Conservation (phyloP, 2,888 invertebrate genomes). For the Toxonevra muliebris region DNA sequence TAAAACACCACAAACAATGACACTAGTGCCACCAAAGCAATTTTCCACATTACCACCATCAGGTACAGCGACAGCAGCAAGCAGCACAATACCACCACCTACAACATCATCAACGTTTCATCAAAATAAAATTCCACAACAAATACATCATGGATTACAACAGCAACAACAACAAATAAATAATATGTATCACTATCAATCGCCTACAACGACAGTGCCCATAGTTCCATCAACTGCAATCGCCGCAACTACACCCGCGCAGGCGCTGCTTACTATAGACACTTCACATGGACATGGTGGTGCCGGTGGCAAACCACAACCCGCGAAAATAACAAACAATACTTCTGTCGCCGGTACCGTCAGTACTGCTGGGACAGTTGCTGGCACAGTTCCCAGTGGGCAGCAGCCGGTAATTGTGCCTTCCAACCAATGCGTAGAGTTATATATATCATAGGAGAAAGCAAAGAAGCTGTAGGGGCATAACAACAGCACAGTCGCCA, state of each 20-base stretch:
- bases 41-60: slow-evolving; percentile 32
- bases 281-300: slow-evolving; percentile 25
- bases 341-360: slow-evolving; percentile 1
- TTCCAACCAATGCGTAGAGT: slow-evolving; percentile 55
- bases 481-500: no score
- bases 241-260: slow-evolving; percentile 21
- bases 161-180: slow-evolving; percentile 25
- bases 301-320: slow-evolving; percentile 31
- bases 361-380: slow-evolving; percentile 9
- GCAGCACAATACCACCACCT: slow-evolving; percentile 22
- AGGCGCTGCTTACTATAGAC: slow-evolving; percentile 47
- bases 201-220: slow-evolving; percentile 16
- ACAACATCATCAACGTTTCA: slow-evolving; percentile 25
- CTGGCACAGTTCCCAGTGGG: slow-evolving; percentile 28
- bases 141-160: slow-evolving; percentile 1
- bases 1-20: slow-evolving; percentile 43
- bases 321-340: slow-evolving; percentile 38
- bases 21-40: slow-evolving; percentile 50
- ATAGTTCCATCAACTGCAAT: slow-evolving; percentile 22
- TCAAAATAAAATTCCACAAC: slow-evolving; percentile 39
- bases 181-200: slow-evolving; percentile 19
- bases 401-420: slow-evolving; percentile 19
- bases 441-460: slow-evolving; percentile 43
- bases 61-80: slow-evolving; percentile 24
- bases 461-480: no score